Evolutionary conservation across 2,888 invertebrate genomes (phyloP), one percentile per base, ranked within the genome.

Genomic region (Sthenelais limicola): DNA sequence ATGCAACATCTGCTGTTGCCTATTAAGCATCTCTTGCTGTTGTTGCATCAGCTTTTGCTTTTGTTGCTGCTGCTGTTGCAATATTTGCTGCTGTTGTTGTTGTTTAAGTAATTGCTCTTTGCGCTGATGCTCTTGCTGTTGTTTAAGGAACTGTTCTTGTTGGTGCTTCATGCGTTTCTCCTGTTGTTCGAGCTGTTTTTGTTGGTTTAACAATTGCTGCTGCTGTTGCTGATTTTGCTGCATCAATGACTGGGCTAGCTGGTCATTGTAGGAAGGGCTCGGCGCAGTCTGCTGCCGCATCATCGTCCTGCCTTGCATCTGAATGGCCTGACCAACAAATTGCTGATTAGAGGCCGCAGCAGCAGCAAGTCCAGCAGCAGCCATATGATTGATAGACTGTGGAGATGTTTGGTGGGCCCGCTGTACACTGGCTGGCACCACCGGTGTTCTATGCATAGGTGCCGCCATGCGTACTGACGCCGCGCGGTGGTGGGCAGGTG

Each of bases 11-110:
- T n/a, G n/a, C n/a, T n/a, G n/a, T n/a, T n/a, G n/a, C n/a, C n/a
- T n/a, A n/a, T n/a, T n/a, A n/a, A n/a, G 18, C n/a, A 62, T 35
- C 38, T 38, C 7, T 4, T 21, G 1, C 38, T 26, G 33, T 51
- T 47, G 68, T 26, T 7, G 12, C 12, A 12, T 52, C 24, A 9
- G 52, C 52, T 21, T 9, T 9, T 9, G 9, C 21, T n/a, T 21
- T 12, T 9, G 12, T 52, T 12, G 56, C 69, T 69, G 32, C 69
- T 69, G 33, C 69, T 69, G 33, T 56, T 69, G 32, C 69, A 66
- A 28, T 56, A 66, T 21, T 56, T 69, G 56, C 69, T 69, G 28
- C 62, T 69, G 24, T 26, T 69, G 32, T 56, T 69, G 24, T 26
- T 67, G 33, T 32, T 69, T 30, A 51, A 66, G 24, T 56, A 15